Percentiles rank a stretch among this genome's conserved stretches.
Conservation (phyloP, 2,113 vertebrate species). For the Dicrurus megarhynchus region DNA sequence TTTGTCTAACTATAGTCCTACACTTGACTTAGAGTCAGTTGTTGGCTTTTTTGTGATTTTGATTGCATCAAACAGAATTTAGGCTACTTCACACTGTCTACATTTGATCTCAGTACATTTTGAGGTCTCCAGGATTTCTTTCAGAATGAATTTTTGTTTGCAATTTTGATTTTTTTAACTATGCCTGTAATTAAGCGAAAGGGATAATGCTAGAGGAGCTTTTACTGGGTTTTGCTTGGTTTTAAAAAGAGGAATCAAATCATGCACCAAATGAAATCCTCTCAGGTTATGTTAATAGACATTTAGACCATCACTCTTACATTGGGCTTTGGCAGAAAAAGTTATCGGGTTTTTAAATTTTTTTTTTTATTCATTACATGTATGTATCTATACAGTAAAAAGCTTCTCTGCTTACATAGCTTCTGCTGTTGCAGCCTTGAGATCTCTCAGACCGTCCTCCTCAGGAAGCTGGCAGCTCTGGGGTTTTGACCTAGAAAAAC, state of each 20-base stretch:
- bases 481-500: slow-evolving; percentile 65
- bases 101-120: neutral
- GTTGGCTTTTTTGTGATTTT: neutral
- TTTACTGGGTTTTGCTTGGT: neutral
- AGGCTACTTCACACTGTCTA: neutral
- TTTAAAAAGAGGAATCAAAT: neutral
- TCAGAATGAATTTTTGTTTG: neutral
- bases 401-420: slow-evolving; percentile 77
- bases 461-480: slow-evolving; percentile 63
- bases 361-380: too few species aligned
- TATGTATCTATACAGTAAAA: neutral
- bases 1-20: neutral
- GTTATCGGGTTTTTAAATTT: too few species aligned
- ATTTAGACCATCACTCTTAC: neutral
- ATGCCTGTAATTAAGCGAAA: neutral
- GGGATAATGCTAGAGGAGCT: neutral
- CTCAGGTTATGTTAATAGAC: neutral
- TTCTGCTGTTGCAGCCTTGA: slow-evolving; percentile 80
- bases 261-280: neutral
- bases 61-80: neutral
- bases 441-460: slow-evolving; percentile 77
- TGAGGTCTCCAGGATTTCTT: neutral
- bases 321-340: too few species aligned
- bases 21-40: neutral
- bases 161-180: neutral